Evolutionary conservation across 2,113 vertebrate genomes (phyloP).

Genomic region (Alethe castanea): DNA sequence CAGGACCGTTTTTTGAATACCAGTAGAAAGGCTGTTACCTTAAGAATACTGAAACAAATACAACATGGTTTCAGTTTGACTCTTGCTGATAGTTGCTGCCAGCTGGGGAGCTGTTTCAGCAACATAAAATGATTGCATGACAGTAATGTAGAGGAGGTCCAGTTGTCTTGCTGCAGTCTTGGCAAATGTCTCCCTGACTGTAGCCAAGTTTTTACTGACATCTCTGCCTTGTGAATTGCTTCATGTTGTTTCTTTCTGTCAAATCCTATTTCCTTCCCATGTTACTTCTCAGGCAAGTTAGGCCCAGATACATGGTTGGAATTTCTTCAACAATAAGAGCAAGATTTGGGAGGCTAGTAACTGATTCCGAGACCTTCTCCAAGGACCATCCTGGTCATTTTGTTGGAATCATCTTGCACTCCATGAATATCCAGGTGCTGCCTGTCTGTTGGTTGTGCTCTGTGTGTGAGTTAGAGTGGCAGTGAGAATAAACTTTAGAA

Average conservation of each 20-base stretch:
- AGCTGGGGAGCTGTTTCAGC: neutral
- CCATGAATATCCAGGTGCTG: neutral
- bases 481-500: neutral
- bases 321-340: neutral
- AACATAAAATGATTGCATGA: neutral
- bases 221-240: neutral
- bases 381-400: neutral
- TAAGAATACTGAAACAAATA: neutral
- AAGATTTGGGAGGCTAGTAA: neutral
- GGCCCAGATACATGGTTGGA: neutral
- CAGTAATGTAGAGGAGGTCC: neutral
- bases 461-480: neutral
- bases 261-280: neutral
- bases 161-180: neutral
- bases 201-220: neutral
- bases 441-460: neutral
- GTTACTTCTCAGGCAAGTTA: neutral
- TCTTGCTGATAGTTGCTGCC: neutral
- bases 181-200: neutral
- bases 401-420: neutral
- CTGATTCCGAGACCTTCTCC: neutral
- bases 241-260: neutral
- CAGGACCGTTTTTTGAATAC: neutral
- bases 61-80: neutral
- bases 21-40: neutral